Conservation (phyloP, 2,797 vertebrate genomes). For the Geotrypetes seraphini region DNA sequence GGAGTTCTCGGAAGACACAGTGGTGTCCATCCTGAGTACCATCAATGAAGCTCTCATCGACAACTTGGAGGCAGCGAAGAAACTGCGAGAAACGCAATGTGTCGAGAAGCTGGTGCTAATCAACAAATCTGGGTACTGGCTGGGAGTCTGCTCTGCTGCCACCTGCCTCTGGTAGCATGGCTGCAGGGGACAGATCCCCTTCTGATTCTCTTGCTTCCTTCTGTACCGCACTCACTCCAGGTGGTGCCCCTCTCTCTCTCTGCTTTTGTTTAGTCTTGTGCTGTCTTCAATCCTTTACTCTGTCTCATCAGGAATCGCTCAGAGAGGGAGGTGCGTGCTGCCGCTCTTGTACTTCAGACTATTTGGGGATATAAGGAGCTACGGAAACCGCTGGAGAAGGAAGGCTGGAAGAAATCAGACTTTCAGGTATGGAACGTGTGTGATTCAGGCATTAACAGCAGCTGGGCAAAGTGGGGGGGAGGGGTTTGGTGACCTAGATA, state of each 20-base stretch:
- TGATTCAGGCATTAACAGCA: no score
- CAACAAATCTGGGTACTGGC: conserved; percentile 90
- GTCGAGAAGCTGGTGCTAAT: conserved; percentile 91
- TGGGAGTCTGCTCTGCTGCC: conserved; percentile 41
- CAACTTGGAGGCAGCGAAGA: conserved; percentile 83
- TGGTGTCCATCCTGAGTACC: conserved; percentile 82
- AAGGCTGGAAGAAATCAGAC: conserved; percentile 94
- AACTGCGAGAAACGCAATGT: conserved; percentile 79
- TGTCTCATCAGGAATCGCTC: conserved; percentile 69
- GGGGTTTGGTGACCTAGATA: background rate
- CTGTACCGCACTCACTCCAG: background rate
- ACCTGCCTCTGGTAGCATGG: no score
- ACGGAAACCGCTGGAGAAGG: conserved; percentile 83
- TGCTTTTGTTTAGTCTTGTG: no score
- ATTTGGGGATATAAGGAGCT: conserved; percentile 90
- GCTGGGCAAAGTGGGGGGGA: background rate
- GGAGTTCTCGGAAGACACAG: conserved; percentile 77
- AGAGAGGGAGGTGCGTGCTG: conserved; percentile 84
- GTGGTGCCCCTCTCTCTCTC: no score
- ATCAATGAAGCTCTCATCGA: conserved; percentile 82
- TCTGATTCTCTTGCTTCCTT: no score
- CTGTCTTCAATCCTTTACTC: no score
- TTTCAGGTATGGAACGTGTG: conserved; percentile 56
- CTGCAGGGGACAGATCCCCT: no score
- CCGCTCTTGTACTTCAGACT: conserved; percentile 79